Conservation (phyloP, 2,113 vertebrate species). For the Takifugu flavidus region DNA sequence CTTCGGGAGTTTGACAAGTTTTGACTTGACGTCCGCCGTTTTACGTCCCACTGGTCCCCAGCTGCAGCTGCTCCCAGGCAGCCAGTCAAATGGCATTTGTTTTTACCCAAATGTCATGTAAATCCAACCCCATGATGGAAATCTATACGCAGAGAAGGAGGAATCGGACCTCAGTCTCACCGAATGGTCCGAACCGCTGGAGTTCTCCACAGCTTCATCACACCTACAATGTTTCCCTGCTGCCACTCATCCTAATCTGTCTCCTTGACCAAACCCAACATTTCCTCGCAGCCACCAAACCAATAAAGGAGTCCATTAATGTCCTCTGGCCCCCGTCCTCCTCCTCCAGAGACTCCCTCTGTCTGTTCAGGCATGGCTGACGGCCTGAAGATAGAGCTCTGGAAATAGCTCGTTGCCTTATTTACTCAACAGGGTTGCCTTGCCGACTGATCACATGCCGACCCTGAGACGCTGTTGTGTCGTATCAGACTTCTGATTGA, state of each 20-base stretch:
- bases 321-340: background rate
- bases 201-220: background rate
- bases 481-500: conserved; percentile 18
- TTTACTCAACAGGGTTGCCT: conserved; percentile 46
- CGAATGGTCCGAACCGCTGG: background rate
- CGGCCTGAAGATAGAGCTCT: conserved; percentile 45
- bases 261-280: conserved; percentile 12
- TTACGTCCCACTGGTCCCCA: too few relatives aligned
- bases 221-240: background rate
- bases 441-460: conserved; percentile 46
- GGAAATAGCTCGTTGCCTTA: conserved; percentile 48
- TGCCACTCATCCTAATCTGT: conserved; percentile 19
- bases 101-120: conserved; percentile 22
- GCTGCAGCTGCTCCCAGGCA: too few relatives aligned
- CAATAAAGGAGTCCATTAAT: conserved; percentile 23
- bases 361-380: conserved; percentile 26
- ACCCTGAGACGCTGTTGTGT: conserved; percentile 41
- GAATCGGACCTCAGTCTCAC: background rate
- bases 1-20: too few relatives aligned
- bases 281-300: background rate
- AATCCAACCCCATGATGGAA: background rate
- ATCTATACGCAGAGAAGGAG: background rate
- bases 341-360: conserved; percentile 17
- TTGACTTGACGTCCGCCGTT: too few relatives aligned
- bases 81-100: background rate